Evolutionary conservation across 2,888 invertebrate genomes (phyloP).

Genomic region (Watsonalla cultraria): DNA sequence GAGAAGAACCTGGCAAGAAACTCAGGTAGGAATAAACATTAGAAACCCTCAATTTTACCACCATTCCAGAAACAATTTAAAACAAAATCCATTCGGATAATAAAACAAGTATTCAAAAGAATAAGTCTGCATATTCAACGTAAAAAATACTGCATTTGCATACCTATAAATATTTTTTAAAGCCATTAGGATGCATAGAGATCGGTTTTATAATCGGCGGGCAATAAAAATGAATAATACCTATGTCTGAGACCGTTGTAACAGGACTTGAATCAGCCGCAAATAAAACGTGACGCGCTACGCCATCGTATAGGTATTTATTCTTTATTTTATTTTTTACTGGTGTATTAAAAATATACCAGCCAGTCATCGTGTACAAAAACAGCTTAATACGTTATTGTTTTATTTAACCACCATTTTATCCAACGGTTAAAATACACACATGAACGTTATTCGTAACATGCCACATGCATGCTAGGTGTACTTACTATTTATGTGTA

Average conservation of each 20-base stretch:
- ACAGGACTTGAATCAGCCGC: constrained; percentile 19
- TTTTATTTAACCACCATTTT: neutral
- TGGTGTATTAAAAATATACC: neutral
- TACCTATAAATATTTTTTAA: neutral
- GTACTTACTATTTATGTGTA: no score
- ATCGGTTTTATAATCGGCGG: constrained; percentile 14
- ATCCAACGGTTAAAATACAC: no score
- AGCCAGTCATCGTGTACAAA: neutral
- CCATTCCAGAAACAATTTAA: no score
- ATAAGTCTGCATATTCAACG: no score
- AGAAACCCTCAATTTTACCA: no score
- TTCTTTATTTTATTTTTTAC: neutral
- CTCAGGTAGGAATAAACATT: no score
- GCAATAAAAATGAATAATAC: constrained; percentile 9
- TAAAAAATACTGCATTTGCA: neutral
- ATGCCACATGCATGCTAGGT: no score
- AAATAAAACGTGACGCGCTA: constrained; percentile 23
- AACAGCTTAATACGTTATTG: neutral
- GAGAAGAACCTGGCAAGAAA: no score
- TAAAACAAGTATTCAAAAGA: no score
- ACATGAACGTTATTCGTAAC: no score
- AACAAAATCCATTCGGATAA: no score
- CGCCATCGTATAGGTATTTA: constrained; percentile 7
- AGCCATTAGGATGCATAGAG: constrained; percentile 12
- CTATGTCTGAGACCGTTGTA: constrained; percentile 18